Evolutionary conservation across 2,888 invertebrate genomes (phyloP), one percentile per base, ranked within the genome.

Genomic region (Sicus ferrugineus): DNA sequence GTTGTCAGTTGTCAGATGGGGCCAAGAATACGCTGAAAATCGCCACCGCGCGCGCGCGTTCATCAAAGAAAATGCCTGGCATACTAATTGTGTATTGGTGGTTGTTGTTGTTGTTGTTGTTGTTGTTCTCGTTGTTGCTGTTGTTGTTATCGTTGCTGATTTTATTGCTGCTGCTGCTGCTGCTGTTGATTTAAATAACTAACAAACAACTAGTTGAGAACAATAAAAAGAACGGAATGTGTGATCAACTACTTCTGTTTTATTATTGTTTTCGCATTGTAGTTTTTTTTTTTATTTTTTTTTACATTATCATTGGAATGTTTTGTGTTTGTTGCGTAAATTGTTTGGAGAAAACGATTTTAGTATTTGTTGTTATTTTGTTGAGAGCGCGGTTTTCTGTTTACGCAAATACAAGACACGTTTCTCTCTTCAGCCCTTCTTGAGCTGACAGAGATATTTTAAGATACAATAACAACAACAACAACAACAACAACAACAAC

Each of bases 41-140:
- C 38, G 66, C 46, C 23, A 26, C 59, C 28, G 28, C 42, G 66
- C 46, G n/a, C 19, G 48, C 28, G 28, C 42, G 56, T 34, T 54
- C 46, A 67, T 19, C 59, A 58, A 31, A 48, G 58, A 30, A 34
- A 59, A 67, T 46, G 67, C 14, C 59, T 59, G 58, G 67, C 67
- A 67, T 67, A 67, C 67, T 59, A 67, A 67, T 58, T 48, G 11
- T 46, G n/a, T 48, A 2, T n/a, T n/a, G n/a, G n/a, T n/a, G n/a
- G n/a, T n/a, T n/a, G n/a, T n/a, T n/a, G n/a, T n/a, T n/a, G n/a
- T 23, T 48, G 21, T 46, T 46, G 42, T 61, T 61, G 52, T 21
- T 31, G 26, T 46, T 46, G 62, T 42, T 26, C 21, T 38, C 23
- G 38, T 62, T 23, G 26, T 23, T 16, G 26, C 16, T 28, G 42